These are phyloP conservation scores for Forpus xanthops DNA, from an alignment of 2,797 vertebrate genomes.

Conservation along the genomic window DNA sequence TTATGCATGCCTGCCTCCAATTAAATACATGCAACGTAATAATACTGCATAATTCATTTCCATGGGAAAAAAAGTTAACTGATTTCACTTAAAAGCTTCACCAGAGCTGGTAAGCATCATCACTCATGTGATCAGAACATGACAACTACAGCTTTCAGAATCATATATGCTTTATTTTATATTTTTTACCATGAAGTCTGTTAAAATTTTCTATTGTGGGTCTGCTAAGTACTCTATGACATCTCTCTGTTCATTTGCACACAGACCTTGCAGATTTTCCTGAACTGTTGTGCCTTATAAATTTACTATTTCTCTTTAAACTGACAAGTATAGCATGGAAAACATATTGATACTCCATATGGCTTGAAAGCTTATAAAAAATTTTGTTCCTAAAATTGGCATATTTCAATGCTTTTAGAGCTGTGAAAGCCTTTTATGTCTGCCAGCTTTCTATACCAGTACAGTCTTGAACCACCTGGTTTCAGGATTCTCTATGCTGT, in stretches of 20 bases:
- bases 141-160: not conserved
- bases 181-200: not conserved
- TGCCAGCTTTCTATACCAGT: not conserved
- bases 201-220: not conserved
- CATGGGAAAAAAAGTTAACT: not conserved
- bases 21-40: rapidly evolving
- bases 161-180: not conserved
- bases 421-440: not conserved
- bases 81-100: not conserved
- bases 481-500: not conserved
- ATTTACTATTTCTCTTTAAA: conserved; percentile 17
- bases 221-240: not conserved
- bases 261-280: not conserved
- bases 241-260: not conserved
- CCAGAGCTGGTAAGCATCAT: not conserved
- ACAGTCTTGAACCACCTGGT: not conserved
- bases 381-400: not conserved
- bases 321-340: not conserved
- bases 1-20: not conserved
- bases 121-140: not conserved
- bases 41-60: not conserved
- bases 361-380: not conserved
- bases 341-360: conserved; percentile 6
- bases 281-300: not conserved
- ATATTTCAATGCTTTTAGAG: not conserved